Conservation (phyloP, 2,888 invertebrate species). For the Piscicola geometra region DNA sequence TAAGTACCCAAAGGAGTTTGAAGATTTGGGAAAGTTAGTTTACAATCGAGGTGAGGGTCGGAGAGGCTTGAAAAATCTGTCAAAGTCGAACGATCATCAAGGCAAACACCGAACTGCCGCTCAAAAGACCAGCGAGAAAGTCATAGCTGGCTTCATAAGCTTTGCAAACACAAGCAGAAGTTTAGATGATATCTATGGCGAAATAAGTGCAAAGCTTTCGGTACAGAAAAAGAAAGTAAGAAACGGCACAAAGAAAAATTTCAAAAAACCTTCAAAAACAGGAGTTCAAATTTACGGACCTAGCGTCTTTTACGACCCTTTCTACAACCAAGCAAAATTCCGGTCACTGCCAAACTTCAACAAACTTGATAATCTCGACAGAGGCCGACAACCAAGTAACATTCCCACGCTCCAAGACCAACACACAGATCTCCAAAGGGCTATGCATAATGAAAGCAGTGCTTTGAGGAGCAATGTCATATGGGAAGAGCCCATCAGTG, state of each 20-base stretch:
- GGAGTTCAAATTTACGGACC: background rate
- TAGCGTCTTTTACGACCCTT: background rate
- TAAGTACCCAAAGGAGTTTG: background rate
- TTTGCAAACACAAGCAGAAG: conserved; percentile 5
- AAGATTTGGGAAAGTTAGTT: background rate
- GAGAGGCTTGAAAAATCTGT: background rate
- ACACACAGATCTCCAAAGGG: background rate
- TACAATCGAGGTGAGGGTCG: background rate
- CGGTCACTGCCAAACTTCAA: background rate
- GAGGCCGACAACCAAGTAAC: background rate
- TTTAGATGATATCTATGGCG: background rate
- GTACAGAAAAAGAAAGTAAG: background rate
- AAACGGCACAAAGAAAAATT: background rate
- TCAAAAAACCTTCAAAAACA: background rate
- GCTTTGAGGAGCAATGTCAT: background rate
- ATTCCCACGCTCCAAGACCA: too few species aligned
- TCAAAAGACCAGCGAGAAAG: background rate
- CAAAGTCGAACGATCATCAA: background rate
- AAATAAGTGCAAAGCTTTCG: background rate
- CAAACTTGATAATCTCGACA: background rate
- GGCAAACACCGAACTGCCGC: background rate
- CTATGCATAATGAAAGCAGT: background rate
- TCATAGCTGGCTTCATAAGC: background rate
- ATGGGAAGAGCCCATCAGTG: conserved; percentile 9
- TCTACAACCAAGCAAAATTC: background rate